Evolutionary conservation across 2,113 vertebrate species (phyloP).

Genomic region (Psittacara wagleri): DNA sequence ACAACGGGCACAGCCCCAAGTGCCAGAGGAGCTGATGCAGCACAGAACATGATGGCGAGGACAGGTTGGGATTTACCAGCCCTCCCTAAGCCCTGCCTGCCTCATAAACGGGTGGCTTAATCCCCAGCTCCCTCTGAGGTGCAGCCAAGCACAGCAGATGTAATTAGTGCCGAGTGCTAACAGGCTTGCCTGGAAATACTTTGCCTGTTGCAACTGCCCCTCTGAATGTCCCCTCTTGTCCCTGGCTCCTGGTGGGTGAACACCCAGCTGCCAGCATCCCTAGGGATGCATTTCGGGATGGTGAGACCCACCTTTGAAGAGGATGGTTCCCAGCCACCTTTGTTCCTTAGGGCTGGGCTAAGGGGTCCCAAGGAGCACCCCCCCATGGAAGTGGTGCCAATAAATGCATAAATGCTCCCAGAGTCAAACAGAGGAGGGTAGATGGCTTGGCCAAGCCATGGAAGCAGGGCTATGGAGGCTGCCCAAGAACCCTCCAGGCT

Average conservation of each 20-base stretch:
- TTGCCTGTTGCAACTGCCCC: neutral
- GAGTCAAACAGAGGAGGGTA: neutral
- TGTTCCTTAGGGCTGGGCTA: neutral
- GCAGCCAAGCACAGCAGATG: neutral
- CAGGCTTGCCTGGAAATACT: neutral
- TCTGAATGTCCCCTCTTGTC: neutral
- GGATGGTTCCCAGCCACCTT: neutral
- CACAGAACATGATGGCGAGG: neutral
- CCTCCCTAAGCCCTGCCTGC: neutral
- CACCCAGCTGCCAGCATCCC: neutral
- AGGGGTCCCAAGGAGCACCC: neutral
- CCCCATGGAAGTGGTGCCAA: neutral
- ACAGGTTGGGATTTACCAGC: neutral
- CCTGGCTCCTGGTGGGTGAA: neutral
- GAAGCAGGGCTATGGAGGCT: neutral
- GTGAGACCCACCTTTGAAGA: neutral
- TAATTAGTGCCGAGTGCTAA: neutral
- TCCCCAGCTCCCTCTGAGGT: neutral
- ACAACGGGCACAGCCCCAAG: neutral
- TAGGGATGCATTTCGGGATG: neutral
- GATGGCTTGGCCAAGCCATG: neutral
- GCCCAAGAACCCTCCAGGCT: neutral
- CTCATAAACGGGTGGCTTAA: neutral
- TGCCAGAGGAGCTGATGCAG: neutral
- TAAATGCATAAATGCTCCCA: neutral